Evolutionary conservation across 2,797 vertebrate species (phyloP).

Genomic region (Mormyrus hasselquistii): DNA sequence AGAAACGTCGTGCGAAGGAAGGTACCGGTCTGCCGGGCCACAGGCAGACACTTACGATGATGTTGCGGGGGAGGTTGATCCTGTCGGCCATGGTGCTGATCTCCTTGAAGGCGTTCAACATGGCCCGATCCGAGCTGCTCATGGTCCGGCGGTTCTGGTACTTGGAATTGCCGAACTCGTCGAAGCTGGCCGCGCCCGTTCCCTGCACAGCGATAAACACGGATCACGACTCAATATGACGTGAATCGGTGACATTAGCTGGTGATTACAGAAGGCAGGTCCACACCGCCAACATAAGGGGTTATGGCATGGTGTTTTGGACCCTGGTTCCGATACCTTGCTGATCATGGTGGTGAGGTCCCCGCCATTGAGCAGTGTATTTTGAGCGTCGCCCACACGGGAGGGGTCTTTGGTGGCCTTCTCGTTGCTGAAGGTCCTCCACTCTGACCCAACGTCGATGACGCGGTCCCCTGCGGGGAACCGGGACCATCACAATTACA

Average conservation of each 20-base stretch:
- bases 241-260: not conserved
- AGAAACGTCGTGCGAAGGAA: not conserved
- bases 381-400: constrained; percentile 95
- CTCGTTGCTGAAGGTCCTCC: constrained; percentile 98
- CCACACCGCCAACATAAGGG: no score
- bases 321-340: constrained; percentile 69
- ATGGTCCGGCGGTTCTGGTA: constrained; percentile 96
- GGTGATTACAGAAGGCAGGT: not conserved
- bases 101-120: constrained; percentile 98
- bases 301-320: not conserved
- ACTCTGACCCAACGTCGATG: constrained; percentile 95
- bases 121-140: constrained; percentile 95
- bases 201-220: constrained; percentile 60
- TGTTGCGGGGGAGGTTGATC: constrained; percentile 97
- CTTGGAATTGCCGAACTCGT: constrained; percentile 96
- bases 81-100: constrained; percentile 97
- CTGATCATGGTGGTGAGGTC: constrained; percentile 98
- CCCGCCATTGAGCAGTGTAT: constrained; percentile 88
- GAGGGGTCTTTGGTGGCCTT: constrained; percentile 98
- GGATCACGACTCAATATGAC: not conserved
- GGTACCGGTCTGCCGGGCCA: not conserved
- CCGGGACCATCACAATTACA: not conserved
- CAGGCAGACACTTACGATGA: constrained; percentile 73
- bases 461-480: constrained; percentile 81
- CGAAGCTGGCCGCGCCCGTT: constrained; percentile 94